Evolutionary conservation across 2,888 invertebrate genomes (phyloP), one percentile per base, ranked within the genome.

Genomic region (Perizoma flavofasciatum): DNA sequence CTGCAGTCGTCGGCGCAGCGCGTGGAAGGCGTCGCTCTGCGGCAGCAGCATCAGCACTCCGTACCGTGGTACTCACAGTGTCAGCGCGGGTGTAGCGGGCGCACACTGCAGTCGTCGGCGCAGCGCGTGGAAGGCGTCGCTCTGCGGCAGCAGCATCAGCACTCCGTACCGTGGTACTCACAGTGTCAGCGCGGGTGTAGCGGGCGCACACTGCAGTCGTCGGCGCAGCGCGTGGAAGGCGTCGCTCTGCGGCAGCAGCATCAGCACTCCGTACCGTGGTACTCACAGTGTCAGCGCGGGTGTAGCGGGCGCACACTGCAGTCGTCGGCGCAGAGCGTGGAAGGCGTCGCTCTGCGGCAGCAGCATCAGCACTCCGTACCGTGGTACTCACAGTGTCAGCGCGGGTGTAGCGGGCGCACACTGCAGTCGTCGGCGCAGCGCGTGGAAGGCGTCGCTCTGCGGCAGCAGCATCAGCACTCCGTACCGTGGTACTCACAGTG

Each of bases 281-380:
- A 7, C 37, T 5, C 4, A 37, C 37, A 37, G 37, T 37, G 37
- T 37, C 6, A 37, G 33, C 44, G 59, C 45, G 49, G 47, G 90
- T 32, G 97, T 95, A 22, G 76, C 96, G 94, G 49, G 63, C 96
- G 94, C 66, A 97, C 85, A 83, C 75, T 86, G 85, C 81, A 99
- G 94, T 32, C 98, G 93, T 74, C 95, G 94, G 67, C 94, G 93
- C 62, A 99, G 94, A 65, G 96, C 95, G 79, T 96, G 95, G 92
- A 99, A 99, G 41, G 99, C 98, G 83, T 98, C 98, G 50, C 97
- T 97, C 93, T 99, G 99, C 50, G 99, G 99, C 78, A 99, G 92
- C 72, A 99, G 87, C 99, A 99, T 99, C 40, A 99, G 93, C 65
- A 99, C 94, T 0, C 99, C 99, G 91, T 98, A 99, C 67, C 99